Percentiles rank a stretch among this genome's conserved stretches.
phyloP scores from a whole-genome alignment of 2,113 vertebrate genomes.

The Pollimyrus isidori region DNA sequence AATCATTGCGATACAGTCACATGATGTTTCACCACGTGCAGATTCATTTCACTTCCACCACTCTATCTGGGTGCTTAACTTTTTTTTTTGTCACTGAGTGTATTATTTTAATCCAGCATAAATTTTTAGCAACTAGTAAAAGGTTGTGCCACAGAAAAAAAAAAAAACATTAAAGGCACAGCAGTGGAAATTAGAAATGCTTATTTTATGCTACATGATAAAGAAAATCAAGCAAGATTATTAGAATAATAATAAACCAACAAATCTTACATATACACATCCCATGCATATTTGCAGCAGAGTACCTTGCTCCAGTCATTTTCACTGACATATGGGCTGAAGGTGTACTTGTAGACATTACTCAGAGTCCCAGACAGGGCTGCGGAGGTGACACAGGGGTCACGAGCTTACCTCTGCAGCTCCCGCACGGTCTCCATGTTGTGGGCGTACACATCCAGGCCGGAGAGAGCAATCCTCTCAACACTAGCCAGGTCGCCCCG shows the following conservation, averaged over 20 bases:
- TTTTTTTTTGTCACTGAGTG: too few species aligned
- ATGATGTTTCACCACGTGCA: too few species aligned
- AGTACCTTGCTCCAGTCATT: background rate
- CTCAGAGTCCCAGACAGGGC: background rate
- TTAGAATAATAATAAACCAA: background rate
- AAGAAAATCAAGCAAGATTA: background rate
- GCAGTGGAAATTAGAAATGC: background rate
- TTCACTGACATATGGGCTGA: background rate
- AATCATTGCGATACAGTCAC: too few species aligned
- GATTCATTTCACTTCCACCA: too few species aligned
- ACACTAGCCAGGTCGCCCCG: slow-evolving; percentile 79
- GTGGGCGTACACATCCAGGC: slow-evolving; percentile 91
- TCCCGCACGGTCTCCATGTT: slow-evolving; percentile 90
- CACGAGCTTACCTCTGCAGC: slow-evolving; percentile 71
- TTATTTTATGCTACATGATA: background rate
- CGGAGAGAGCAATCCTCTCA: slow-evolving; percentile 75
- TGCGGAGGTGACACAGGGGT: background rate
- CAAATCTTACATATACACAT: background rate
- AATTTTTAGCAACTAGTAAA: background rate
- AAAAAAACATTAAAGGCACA: background rate
- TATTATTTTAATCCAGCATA: background rate
- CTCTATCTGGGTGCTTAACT: too few species aligned
- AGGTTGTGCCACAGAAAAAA: background rate
- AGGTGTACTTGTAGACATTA: background rate
- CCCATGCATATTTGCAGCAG: background rate